Percentiles rank a stretch among this genome's conserved stretches.
Conservation (phyloP, 2,888 invertebrate species). For the Amblyjoppa proteus region DNA sequence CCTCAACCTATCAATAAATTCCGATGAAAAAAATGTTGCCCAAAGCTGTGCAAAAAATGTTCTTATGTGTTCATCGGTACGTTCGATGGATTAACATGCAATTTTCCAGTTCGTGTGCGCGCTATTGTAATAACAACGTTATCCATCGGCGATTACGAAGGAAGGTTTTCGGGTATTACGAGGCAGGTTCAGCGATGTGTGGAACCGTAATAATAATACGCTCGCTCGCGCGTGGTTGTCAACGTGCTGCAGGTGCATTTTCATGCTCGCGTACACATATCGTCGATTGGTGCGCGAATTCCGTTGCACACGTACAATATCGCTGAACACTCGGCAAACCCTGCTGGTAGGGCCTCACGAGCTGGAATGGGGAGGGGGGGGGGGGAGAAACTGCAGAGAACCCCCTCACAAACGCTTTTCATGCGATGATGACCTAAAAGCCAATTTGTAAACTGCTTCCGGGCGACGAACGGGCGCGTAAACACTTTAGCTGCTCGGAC, state of each 20-base stretch:
- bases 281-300: background rate
- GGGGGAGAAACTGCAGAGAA: background rate
- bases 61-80: too few species aligned
- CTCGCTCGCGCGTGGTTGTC: constrained; percentile 6
- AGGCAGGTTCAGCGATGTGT: background rate
- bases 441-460: constrained; percentile 62
- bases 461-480: constrained; percentile 42
- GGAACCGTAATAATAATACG: constrained; percentile 47
- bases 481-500: constrained; percentile 35
- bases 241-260: constrained; percentile 60
- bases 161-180: constrained; percentile 16
- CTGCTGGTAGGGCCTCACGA: background rate
- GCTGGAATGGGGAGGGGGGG: background rate
- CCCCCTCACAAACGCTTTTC: constrained; percentile 39
- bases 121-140: background rate
- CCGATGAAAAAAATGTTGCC: too few species aligned
- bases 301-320: background rate
- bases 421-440: constrained; percentile 47
- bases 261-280: constrained; percentile 41
- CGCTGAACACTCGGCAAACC: background rate
- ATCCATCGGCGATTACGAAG: background rate
- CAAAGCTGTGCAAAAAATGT: too few species aligned
- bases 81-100: background rate
- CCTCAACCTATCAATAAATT: too few species aligned
- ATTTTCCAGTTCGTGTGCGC: background rate